Conservation (phyloP, 2,113 vertebrate genomes). For the Periophthalmus modestus region DNA sequence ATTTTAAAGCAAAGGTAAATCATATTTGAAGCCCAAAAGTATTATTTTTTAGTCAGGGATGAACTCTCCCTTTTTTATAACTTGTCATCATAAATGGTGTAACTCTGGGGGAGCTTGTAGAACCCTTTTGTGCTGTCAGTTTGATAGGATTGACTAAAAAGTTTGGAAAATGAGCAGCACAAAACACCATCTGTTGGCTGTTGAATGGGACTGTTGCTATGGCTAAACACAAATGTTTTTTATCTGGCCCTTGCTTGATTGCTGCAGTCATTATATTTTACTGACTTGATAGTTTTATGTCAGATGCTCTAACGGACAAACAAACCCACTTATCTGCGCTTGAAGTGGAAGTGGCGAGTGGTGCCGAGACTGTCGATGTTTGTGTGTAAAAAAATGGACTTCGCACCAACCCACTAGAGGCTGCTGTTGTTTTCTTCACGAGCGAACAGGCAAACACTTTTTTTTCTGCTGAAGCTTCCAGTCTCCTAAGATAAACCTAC, state of each 20-base stretch:
- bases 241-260: background rate
- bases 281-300: background rate
- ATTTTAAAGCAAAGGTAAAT: too few species aligned
- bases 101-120: background rate
- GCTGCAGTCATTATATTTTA: background rate
- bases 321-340: background rate
- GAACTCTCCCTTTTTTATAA: background rate
- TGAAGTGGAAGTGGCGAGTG: background rate
- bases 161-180: background rate
- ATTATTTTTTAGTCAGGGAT: background rate
- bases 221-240: background rate
- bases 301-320: background rate
- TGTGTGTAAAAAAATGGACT: background rate
- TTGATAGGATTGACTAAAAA: background rate
- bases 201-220: background rate
- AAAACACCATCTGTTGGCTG: background rate
- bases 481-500: background rate
- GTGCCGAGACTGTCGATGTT: background rate
- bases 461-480: background rate
- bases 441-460: slow-evolving; percentile 3
- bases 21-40: too few species aligned
- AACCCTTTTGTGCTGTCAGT: background rate
- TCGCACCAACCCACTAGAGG: slow-evolving; percentile 40
- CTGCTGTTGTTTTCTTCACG: slow-evolving; percentile 38
- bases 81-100: background rate